Evolutionary conservation across 2,888 invertebrate genomes (phyloP), one percentile per base, ranked within the genome.

Genomic region (Platycheirus rosarum): DNA sequence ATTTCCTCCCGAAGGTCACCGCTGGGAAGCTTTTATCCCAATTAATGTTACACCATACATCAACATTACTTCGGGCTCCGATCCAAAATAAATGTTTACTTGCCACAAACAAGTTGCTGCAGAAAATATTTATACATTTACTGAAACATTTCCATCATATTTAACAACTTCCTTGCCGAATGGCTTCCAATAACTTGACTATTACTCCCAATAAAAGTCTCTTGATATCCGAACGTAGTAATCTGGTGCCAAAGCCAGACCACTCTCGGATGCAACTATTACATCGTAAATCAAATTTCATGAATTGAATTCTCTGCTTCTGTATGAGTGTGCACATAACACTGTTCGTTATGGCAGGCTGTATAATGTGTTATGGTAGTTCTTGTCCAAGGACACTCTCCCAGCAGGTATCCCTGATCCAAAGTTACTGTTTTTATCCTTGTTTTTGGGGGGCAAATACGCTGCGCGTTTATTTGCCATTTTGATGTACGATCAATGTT

Each of bases 261-360:
- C 48, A 63, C 42, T 46, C 35, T 60, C 42, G 51, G 14, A 51
- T 66, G 53, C 44, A 40, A 49, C 42, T 68, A 20, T 57, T 68
- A 13, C 48, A 68, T 63, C 53, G 51, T 74, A 68, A 79, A 79
- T 79, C 78, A 79, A 73, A 40, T 16, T 35, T 32, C n/a, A 18
- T 16, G 37, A 60, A 71, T 78, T 37, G 44, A 73, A 53, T 46
- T 68, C 11, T 46, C 11, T 46, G 46, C 73, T 62, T 73, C 66
- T 60, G 60, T 53, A 60, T 60, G 68, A 75, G 35, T 65, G 37
- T 65, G 37, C 37, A 63, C 20, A 37, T 46, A n/a, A 16, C 65
- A 8, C 65, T 26, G 18, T 46, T n/a, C 18, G 18, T 20, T 7
- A 46, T 26, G 44, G 46, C 44, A 7, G 9, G 13, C 29, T 2